phyloP scores from a whole-genome alignment of 2,113 vertebrate genomes.

The Hippocampus mohnikei region DNA sequence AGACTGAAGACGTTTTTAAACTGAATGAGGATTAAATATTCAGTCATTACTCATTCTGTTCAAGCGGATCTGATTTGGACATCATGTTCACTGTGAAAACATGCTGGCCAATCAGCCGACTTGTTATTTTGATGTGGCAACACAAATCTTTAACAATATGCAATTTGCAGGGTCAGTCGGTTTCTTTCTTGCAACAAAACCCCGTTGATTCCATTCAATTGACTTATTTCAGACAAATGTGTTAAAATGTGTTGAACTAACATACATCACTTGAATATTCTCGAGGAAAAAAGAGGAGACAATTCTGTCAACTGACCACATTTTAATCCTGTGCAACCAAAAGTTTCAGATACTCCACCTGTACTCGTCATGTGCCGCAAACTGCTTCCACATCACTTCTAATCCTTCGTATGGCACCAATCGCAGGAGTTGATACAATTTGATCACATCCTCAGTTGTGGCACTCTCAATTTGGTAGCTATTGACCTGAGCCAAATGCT shows the following conservation, averaged over 20 bases:
- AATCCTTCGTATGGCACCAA: slow-evolving; percentile 48
- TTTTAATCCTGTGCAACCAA: no score
- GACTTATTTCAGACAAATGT: no score
- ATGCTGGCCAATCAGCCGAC: background rate
- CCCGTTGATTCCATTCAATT: no score
- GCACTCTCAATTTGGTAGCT: slow-evolving; percentile 64
- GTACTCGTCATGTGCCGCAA: slow-evolving; percentile 51
- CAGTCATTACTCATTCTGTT: slow-evolving; percentile 28
- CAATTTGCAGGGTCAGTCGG: background rate
- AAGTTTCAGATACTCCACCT: slow-evolving; percentile 51
- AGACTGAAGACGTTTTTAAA: slow-evolving; percentile 15
- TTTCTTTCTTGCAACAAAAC: background rate
- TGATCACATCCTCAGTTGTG: slow-evolving; percentile 64
- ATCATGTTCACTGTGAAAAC: background rate
- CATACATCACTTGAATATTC: no score
- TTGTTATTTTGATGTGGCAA: background rate
- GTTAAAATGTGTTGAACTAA: no score
- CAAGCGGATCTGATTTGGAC: slow-evolving; percentile 23
- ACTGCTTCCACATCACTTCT: slow-evolving; percentile 69
- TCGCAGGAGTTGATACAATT: slow-evolving; percentile 73
- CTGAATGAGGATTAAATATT: slow-evolving; percentile 9
- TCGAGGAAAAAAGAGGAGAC: no score
- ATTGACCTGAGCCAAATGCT: slow-evolving; percentile 71
- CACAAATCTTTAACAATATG: background rate
- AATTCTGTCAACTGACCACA: no score